phyloP scores from a whole-genome alignment of 2,888 invertebrate species.

The Steinernema hermaphroditum region DNA sequence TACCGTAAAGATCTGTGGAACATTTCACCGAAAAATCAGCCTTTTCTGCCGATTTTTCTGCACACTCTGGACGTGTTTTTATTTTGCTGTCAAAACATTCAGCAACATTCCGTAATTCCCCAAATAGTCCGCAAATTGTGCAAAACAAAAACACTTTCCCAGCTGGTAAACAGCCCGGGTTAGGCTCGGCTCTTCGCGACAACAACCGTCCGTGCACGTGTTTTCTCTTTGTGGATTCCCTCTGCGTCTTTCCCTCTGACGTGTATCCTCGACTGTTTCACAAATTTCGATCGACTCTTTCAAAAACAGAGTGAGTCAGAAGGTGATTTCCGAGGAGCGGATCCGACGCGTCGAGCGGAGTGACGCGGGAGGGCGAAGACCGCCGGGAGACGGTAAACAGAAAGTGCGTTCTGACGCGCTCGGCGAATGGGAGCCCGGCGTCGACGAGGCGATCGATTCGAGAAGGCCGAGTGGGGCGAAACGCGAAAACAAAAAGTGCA shows the following conservation, averaged over 20 bases:
- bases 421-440: not conserved
- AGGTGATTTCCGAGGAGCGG: not conserved
- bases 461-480: not conserved
- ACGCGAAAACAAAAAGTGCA: slow-evolving; percentile 27
- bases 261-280: not conserved
- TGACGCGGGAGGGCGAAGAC: not conserved
- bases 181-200: not conserved
- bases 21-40: too few relatives aligned
- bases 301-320: not conserved
- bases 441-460: slow-evolving; percentile 4
- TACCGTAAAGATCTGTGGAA: too few relatives aligned
- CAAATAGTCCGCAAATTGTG: not conserved
- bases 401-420: slow-evolving; percentile 5
- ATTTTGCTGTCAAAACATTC: not conserved
- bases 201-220: not conserved
- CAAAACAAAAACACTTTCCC: slow-evolving; percentile 6
- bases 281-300: not conserved
- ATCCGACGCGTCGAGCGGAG: not conserved
- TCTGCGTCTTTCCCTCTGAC: not conserved
- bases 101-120: too few relatives aligned
- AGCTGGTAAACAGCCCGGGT: not conserved
- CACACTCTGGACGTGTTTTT: not conserved
- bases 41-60: too few relatives aligned
- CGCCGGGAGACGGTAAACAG: slow-evolving; percentile 25
- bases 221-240: not conserved